Evolutionary conservation across 2,888 invertebrate genomes (phyloP), one percentile per base, ranked within the genome.

Genomic region (Caenorhabditis panamensis): DNA sequence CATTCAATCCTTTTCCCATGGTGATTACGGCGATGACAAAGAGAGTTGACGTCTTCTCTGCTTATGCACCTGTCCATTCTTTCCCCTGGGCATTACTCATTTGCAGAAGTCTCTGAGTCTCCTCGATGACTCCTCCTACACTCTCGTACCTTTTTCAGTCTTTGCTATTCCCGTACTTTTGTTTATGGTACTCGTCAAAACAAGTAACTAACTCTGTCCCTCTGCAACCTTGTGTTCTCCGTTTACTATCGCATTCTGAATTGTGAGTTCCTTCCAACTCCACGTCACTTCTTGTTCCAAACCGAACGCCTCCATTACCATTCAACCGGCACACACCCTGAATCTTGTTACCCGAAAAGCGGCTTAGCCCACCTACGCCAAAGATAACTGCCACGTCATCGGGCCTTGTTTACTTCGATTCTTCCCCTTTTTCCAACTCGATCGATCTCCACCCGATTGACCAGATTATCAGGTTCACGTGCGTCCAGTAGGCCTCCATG

Each of bases 401-500:
- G n/a, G 24, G 41, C 22, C 37, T 51, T 56, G 56, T 67, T 67
- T 67, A 56, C 67, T 56, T 31, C 56, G 26, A 24, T 28, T 18
- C 20, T 37, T 11, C 31, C 1, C 16, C 18, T 66, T 44, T 41
- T n/a, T 22, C 22, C 13, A 6, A 61, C 67, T 67, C 44, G 58
- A 54, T 59, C 58, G 49, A 49, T 68, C 47, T 47, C 44, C n/a
- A 28, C 63, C 58, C 68, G 58, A 68, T 49, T 59, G 49, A 68
- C 31, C 58, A 68, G 68, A 68, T 68, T 68, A 68, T 47, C 20
- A 13, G 18, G 62, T 56, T 47, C 56, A 47, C 36, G 58, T 58
- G n/a, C n/a, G 41, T 58, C 24, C 59, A 44, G 31, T 18, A 47
- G 36, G 49, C 47, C 47, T 24, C 58, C 59, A 47, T 59, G 68